Conservation (phyloP, 2,797 vertebrate species). For the Lagothrix lagotricha region DNA sequence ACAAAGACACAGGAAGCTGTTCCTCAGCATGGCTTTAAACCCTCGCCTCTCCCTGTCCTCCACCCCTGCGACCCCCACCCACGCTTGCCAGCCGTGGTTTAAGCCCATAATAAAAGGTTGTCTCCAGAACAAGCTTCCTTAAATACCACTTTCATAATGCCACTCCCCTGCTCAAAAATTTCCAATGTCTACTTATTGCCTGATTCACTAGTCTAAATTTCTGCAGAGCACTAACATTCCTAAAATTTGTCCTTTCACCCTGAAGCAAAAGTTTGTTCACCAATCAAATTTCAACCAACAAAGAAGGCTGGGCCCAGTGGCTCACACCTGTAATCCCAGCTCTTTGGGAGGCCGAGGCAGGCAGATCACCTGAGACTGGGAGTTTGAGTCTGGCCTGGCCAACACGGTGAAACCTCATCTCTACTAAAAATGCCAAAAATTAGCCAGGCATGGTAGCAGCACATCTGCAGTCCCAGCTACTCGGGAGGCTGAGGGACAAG, state of each 20-base stretch:
- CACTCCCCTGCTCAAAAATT: background rate
- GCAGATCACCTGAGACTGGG: background rate
- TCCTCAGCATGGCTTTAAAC: background rate
- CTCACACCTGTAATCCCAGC: background rate
- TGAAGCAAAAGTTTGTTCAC: background rate
- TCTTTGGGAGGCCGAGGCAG: background rate
- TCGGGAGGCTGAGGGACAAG: background rate
- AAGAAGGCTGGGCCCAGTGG: background rate
- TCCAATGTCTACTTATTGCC: background rate
- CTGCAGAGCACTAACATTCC: background rate
- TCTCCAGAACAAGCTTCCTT: conserved; percentile 13
- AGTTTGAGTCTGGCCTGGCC: background rate
- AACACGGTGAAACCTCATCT: background rate
- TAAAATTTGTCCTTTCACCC: background rate
- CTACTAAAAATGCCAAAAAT: background rate
- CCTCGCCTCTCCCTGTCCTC: background rate
- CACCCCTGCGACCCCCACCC: background rate
- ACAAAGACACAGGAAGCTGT: background rate
- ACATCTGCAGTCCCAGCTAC: background rate
- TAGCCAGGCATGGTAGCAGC: background rate
- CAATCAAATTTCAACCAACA: background rate
- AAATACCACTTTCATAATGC: conserved; percentile 7
- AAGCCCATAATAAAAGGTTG: conserved; percentile 12
- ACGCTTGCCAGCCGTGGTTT: background rate
- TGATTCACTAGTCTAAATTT: background rate